phyloP scores from a whole-genome alignment of 2,797 vertebrate species.

The Huso huso region DNA sequence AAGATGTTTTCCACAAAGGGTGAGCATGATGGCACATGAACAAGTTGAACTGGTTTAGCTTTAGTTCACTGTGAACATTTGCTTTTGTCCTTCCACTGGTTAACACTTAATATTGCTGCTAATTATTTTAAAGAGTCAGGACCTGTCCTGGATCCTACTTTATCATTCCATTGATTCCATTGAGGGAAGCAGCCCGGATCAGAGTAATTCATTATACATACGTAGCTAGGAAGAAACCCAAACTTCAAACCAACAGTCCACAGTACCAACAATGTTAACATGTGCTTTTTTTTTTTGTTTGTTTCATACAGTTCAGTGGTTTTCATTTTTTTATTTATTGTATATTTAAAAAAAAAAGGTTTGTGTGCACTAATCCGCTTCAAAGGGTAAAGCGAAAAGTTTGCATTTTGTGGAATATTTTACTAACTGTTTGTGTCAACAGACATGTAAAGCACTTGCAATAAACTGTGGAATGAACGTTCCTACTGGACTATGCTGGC shows the following conservation, averaged over 20 bases:
- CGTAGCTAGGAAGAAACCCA: constrained; percentile 36
- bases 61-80: neutral
- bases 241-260: constrained; percentile 42
- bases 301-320: constrained; percentile 56
- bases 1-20: neutral
- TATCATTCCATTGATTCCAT: constrained; percentile 10
- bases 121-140: neutral
- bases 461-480: too few species aligned
- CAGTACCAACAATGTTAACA: constrained; percentile 50
- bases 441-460: too few species aligned
- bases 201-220: constrained; percentile 45
- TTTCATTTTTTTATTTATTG: constrained; percentile 52
- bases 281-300: constrained; percentile 57
- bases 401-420: constrained; percentile 42
- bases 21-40: neutral
- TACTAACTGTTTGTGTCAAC: constrained; percentile 30
- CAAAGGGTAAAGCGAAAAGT: constrained; percentile 46
- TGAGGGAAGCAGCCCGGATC: constrained; percentile 78
- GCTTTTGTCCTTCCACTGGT: neutral
- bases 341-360: constrained; percentile 47
- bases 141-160: neutral
- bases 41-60: neutral
- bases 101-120: neutral
- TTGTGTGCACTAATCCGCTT: constrained; percentile 62
- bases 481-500: too few species aligned